Evolutionary conservation across 2,888 invertebrate species (phyloP).

Genomic region (Carterocephalus palaemon): DNA sequence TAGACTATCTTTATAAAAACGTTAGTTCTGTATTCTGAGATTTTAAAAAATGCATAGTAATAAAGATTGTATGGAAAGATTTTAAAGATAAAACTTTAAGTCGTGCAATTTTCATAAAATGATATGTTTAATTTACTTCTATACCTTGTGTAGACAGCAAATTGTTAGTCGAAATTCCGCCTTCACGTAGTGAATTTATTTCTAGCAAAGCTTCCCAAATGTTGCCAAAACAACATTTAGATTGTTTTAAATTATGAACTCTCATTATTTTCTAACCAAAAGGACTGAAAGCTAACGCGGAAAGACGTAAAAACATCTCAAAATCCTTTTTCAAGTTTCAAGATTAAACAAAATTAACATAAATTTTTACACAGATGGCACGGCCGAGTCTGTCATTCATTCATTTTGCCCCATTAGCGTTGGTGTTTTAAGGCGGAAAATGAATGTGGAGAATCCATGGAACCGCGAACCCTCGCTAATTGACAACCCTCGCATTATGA

Average conservation of each 20-base stretch:
- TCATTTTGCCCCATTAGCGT: constrained; percentile 14
- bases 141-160: no score
- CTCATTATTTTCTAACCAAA: constrained; percentile 21
- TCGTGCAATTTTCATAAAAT: no score
- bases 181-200: no score
- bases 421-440: constrained; percentile 9
- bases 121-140: no score
- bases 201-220: constrained; percentile 8
- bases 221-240: constrained; percentile 20
- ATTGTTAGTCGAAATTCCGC: no score
- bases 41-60: no score
- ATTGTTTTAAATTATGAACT: constrained; percentile 21
- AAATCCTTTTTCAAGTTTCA: constrained; percentile 15
- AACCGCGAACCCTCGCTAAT: constrained; percentile 12
- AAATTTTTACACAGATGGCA: constrained; percentile 16
- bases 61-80: no score
- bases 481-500: constrained; percentile 7
- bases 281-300: constrained; percentile 13
- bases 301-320: constrained; percentile 15
- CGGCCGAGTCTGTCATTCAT: constrained; percentile 7
- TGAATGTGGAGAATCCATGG: constrained; percentile 4
- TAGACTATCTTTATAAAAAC: no score
- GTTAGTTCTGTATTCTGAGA: no score
- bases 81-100: no score
- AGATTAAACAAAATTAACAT: constrained; percentile 19